phyloP scores from a whole-genome alignment of 2,888 invertebrate species.

The Amphipoea oculea region DNA sequence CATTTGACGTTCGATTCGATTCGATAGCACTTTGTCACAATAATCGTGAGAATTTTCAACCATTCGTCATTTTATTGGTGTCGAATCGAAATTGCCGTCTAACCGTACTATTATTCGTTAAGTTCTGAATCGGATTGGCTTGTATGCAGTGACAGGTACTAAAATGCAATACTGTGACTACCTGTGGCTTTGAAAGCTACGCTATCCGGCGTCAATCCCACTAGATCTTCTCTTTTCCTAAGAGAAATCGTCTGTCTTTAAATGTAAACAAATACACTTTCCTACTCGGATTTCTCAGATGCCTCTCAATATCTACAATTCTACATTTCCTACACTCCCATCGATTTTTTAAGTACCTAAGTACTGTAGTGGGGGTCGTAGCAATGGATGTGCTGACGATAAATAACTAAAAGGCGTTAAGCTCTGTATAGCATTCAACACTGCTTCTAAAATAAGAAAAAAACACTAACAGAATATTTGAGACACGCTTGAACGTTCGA shows the following conservation, averaged over 20 bases:
- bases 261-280: constrained; percentile 50
- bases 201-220: background rate
- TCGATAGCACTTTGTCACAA: constrained; percentile 8
- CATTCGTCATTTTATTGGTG: constrained; percentile 4
- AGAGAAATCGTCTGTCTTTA: constrained; percentile 40
- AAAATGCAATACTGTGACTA: constrained; percentile 23
- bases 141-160: background rate
- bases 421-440: too few species aligned
- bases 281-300: constrained; percentile 33
- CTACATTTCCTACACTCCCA: background rate
- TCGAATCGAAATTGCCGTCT: constrained; percentile 5
- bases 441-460: too few species aligned
- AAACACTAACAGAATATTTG: too few species aligned
- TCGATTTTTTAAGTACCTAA: background rate
- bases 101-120: background rate
- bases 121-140: constrained; percentile 18
- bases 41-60: constrained; percentile 28
- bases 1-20: constrained; percentile 8
- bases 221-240: constrained; percentile 18
- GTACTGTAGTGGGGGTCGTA: too few species aligned
- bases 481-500: too few species aligned
- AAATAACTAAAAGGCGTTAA: too few species aligned
- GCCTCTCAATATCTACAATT: constrained; percentile 10
- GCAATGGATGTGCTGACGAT: too few species aligned
- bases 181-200: constrained; percentile 40